Conservation (phyloP, 2,797 vertebrate species). For the Atherinosoma microstoma region DNA sequence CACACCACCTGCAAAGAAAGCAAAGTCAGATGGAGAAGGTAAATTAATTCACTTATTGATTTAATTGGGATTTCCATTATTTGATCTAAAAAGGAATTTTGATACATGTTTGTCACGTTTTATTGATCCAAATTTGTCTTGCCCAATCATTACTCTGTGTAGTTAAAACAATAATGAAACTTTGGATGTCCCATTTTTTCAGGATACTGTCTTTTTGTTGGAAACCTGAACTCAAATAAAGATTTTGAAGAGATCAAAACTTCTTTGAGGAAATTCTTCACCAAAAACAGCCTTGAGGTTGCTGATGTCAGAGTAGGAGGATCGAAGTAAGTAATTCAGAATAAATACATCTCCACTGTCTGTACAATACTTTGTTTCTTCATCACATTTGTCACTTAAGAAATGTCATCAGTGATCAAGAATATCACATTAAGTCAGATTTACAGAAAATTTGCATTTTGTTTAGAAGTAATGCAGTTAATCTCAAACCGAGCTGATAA, state of each 20-base stretch:
- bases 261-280: constrained; percentile 88
- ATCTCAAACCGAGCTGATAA: neutral
- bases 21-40: constrained; percentile 89
- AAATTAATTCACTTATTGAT: neutral
- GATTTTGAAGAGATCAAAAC: constrained; percentile 91
- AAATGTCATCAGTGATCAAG: too few relatives aligned
- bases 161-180: neutral
- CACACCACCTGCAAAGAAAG: constrained; percentile 90
- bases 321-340: constrained; percentile 85
- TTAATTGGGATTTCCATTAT: neutral
- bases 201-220: constrained; percentile 88
- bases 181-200: neutral
- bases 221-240: constrained; percentile 88
- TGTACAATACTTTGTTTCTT: too few relatives aligned
- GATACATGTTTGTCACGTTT: constrained; percentile 85
- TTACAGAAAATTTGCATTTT: too few relatives aligned
- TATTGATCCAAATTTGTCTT: neutral
- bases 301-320: constrained; percentile 90
- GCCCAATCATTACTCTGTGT: constrained; percentile 35
- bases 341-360: neutral
- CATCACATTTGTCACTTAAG: too few relatives aligned
- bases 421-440: too few relatives aligned
- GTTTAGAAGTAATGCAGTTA: too few relatives aligned
- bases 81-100: constrained; percentile 85
- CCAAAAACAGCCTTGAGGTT: constrained; percentile 89